Evolutionary conservation across 2,888 invertebrate species (phyloP).

Genomic region (Diaphora mendica): DNA sequence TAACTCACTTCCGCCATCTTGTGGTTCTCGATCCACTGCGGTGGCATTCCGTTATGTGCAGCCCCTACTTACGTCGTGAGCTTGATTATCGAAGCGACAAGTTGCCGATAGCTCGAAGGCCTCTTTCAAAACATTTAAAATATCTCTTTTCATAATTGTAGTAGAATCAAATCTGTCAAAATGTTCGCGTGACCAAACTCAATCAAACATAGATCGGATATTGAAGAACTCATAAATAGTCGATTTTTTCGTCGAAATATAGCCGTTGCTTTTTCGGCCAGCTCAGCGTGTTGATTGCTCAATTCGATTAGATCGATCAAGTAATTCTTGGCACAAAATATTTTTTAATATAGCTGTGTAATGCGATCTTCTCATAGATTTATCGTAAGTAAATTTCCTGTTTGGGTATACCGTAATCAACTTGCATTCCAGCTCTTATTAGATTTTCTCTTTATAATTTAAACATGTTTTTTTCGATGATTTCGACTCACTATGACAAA

Average conservation of each 20-base stretch:
- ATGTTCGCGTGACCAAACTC: conserved; percentile 48
- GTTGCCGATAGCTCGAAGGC: conserved; percentile 31
- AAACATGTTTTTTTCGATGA: conserved; percentile 7
- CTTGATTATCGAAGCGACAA: conserved; percentile 58
- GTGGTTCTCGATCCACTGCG: conserved; percentile 39
- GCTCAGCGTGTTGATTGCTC: conserved; percentile 33
- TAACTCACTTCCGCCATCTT: conserved; percentile 57
- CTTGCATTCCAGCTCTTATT: conserved; percentile 12
- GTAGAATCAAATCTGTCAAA: conserved; percentile 26
- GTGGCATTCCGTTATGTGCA: conserved; percentile 69
- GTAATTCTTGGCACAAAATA: conserved; percentile 35
- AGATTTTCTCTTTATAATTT: background rate
- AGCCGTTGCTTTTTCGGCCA: conserved; percentile 22
- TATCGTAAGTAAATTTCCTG: conserved; percentile 35
- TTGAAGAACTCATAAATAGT: conserved; percentile 40
- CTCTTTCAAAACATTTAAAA: conserved; percentile 16
- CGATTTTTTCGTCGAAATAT: conserved; percentile 40
- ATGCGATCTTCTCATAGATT: conserved; percentile 31
- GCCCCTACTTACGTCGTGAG: conserved; percentile 47
- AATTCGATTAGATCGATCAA: conserved; percentile 33
- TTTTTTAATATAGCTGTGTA: conserved; percentile 36
- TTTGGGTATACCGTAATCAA: conserved; percentile 26
- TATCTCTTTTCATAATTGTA: conserved; percentile 31
- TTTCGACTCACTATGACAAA: background rate
- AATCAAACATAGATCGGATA: conserved; percentile 35